Conservation (phyloP, 2,797 vertebrate genomes). For the Tenualosa ilisha region DNA sequence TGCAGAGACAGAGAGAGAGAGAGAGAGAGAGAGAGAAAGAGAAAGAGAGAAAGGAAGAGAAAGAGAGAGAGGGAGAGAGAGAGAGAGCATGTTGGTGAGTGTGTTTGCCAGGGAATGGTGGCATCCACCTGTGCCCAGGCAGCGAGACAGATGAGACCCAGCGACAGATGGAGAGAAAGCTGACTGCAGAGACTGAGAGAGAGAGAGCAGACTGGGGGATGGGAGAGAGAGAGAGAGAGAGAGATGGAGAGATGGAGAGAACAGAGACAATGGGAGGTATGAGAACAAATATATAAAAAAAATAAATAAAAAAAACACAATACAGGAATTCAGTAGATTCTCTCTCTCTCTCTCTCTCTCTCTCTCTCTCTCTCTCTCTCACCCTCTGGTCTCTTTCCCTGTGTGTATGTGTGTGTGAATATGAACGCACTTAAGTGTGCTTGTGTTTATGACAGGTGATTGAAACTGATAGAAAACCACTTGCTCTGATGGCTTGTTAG, state of each 20-base stretch:
- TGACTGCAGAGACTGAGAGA: neutral
- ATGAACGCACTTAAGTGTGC: neutral
- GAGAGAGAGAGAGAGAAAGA: neutral
- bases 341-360: neutral
- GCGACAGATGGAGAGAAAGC: slow-evolving; percentile 20
- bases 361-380: too few species aligned
- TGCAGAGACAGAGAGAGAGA: too few species aligned
- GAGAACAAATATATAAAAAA: neutral
- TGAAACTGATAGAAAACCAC: neutral
- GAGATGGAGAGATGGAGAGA: neutral
- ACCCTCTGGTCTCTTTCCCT: too few species aligned
- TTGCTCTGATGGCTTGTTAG: neutral
- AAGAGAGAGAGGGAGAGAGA: neutral
- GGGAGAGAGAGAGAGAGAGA: neutral
- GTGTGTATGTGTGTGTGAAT: neutral
- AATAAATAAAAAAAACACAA: neutral
- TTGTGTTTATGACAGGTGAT: neutral
- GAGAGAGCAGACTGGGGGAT: neutral
- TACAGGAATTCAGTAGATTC: neutral
- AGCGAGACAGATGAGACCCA: slow-evolving; percentile 18
- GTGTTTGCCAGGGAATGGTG: neutral
- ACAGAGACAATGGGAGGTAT: neutral
- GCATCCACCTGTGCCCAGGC: slow-evolving; percentile 5
- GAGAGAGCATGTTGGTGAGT: neutral
- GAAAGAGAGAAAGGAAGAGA: neutral